Conservation (phyloP, 2,797 vertebrate species). For the Lepus oiostolus region DNA sequence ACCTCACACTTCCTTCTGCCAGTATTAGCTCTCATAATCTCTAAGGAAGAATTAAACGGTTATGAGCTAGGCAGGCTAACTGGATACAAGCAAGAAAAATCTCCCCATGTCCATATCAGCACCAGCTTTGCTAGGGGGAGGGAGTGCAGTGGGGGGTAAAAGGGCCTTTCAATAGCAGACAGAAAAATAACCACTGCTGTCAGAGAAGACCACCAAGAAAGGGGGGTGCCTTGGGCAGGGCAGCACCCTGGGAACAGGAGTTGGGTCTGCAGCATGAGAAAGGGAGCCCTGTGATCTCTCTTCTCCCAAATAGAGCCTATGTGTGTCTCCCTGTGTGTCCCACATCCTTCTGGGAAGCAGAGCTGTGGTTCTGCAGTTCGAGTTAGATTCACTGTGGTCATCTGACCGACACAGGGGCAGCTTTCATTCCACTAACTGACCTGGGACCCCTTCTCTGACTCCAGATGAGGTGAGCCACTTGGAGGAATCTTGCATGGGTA, state of each 20-base stretch:
- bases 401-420: not conserved
- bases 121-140: not conserved
- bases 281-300: not conserved
- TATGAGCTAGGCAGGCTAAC: not conserved
- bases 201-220: not conserved
- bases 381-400: not conserved
- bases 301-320: not conserved
- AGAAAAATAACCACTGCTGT: not conserved
- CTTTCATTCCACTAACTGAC: not conserved
- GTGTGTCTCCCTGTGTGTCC: accelerated
- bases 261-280: not conserved
- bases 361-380: not conserved
- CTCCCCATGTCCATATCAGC: not conserved
- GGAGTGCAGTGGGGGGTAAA: not conserved
- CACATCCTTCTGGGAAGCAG: not conserved
- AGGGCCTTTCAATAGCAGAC: not conserved
- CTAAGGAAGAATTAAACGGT: not conserved
- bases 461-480: not conserved
- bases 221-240: not conserved
- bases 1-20: not conserved
- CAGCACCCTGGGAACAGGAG: not conserved
- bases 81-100: not conserved
- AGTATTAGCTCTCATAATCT: not conserved
- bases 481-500: not conserved
- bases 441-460: not conserved